These are phyloP conservation scores for Tigriopus californicus DNA, from an alignment of 2,888 invertebrate genomes.

Conservation along the genomic window DNA sequence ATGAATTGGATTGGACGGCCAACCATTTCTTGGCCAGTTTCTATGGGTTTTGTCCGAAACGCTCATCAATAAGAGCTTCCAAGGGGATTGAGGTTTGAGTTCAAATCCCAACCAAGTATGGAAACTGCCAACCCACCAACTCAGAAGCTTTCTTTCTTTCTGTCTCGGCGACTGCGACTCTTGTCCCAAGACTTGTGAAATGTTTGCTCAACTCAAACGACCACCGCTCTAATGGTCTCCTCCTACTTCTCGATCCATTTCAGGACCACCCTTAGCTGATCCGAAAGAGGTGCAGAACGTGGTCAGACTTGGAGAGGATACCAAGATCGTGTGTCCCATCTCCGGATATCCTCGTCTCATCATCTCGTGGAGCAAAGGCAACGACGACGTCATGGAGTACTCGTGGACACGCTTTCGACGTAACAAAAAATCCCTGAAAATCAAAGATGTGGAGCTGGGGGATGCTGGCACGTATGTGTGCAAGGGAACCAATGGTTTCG, in stretches of 20 bases:
- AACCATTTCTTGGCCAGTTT: too few species aligned
- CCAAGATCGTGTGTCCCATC: slow-evolving; percentile 7
- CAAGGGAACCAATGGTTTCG: slow-evolving; percentile 27
- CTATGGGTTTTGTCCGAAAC: too few species aligned
- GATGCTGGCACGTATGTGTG: slow-evolving; percentile 26
- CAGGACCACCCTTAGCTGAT: slow-evolving; percentile 8
- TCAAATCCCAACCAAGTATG: too few species aligned
- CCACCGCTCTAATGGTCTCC: too few species aligned
- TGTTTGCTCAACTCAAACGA: too few species aligned
- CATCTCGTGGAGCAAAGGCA: slow-evolving; percentile 4
- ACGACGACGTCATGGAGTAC: not conserved
- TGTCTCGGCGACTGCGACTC: too few species aligned
- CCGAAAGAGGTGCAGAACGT: not conserved
- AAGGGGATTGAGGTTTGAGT: too few species aligned
- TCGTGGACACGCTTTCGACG: slow-evolving; percentile 1
- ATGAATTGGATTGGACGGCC: too few species aligned
- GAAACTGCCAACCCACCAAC: too few species aligned
- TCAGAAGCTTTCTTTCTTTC: too few species aligned
- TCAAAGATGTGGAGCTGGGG: slow-evolving; percentile 19
- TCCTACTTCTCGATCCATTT: not conserved
- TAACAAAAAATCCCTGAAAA: slow-evolving; percentile 8
- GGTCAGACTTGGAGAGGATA: not conserved
- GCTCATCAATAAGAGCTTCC: too few species aligned
- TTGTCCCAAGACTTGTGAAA: too few species aligned
- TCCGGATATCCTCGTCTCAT: slow-evolving; percentile 1